A percentile compares a stretch with the other conserved stretches of the same genome.
phyloP scores from a whole-genome alignment of 2,888 invertebrate species.

The Orchesellides sinensis region DNA sequence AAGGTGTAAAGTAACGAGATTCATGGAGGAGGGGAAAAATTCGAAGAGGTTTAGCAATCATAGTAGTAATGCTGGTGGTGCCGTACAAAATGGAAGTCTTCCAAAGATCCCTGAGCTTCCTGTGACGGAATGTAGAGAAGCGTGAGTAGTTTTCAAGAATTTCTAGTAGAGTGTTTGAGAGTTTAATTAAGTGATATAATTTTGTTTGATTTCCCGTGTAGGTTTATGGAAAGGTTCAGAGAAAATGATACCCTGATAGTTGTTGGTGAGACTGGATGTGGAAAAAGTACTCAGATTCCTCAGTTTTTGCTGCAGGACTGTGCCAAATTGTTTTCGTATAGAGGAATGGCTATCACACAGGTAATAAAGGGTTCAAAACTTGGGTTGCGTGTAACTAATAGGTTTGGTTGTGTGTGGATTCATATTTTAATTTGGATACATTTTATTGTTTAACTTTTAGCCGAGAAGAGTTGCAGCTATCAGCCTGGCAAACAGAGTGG shows the following conservation, averaged over 20 bases:
- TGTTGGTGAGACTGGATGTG: conserved; percentile 99
- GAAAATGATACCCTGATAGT: conserved; percentile 82
- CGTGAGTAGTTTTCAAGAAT: conserved; percentile 16
- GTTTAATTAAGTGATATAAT: background rate
- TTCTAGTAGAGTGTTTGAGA: too few species aligned
- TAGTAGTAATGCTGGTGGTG: too few species aligned
- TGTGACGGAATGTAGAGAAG: conserved; percentile 39
- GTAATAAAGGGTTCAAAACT: conserved; percentile 8
- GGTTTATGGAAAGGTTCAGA: conserved; percentile 41
- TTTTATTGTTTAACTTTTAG: conserved; percentile 15
- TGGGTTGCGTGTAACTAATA: background rate
- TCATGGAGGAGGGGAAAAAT: too few species aligned
- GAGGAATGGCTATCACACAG: conserved; percentile 55
- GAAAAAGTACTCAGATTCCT: conserved; percentile 99
- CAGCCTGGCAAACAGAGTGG: conserved; percentile 78
- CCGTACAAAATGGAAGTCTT: conserved; percentile 11
- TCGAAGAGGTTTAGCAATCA: too few species aligned
- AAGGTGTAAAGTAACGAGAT: too few species aligned
- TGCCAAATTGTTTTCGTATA: conserved; percentile 15
- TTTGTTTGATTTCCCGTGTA: background rate
- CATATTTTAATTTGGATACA: background rate
- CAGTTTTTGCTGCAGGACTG: conserved; percentile 89
- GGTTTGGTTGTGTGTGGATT: too few species aligned
- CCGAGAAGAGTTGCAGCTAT: conserved; percentile 64
- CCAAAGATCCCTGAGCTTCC: conserved; percentile 16